These are phyloP conservation scores for Talpa occidentalis DNA, from an alignment of 2,113 vertebrate species.

Conservation along the genomic window DNA sequence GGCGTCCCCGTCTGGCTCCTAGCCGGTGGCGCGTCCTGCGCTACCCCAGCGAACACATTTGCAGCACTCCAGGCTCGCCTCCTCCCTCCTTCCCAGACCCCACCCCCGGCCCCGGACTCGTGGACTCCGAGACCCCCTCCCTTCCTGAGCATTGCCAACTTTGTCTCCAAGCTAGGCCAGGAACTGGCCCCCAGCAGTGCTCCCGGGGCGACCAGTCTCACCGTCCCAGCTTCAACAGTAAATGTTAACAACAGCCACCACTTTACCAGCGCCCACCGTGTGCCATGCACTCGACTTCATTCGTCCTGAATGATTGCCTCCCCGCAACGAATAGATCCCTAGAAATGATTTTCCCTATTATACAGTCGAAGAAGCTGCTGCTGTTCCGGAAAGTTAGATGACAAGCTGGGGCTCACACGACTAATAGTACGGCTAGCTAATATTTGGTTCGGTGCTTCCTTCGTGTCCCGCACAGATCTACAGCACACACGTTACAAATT, in stretches of 20 bases:
- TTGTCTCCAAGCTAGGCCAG: constrained; percentile 43
- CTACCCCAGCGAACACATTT: background rate
- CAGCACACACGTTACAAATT: too few relatives aligned
- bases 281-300: background rate
- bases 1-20: background rate
- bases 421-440: background rate
- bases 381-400: constrained; percentile 55
- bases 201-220: background rate
- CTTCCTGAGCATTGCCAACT: constrained; percentile 44
- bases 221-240: background rate
- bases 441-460: background rate
- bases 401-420: background rate
- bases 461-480: background rate
- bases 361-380: background rate
- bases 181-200: background rate
- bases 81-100: background rate
- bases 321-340: background rate
- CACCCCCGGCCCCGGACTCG: background rate
- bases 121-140: background rate
- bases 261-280: background rate
- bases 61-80: background rate
- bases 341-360: background rate
- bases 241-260: background rate
- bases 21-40: background rate
- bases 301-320: background rate